Conservation (phyloP, 2,797 vertebrate genomes). For the Neopelma chrysocephalum region DNA sequence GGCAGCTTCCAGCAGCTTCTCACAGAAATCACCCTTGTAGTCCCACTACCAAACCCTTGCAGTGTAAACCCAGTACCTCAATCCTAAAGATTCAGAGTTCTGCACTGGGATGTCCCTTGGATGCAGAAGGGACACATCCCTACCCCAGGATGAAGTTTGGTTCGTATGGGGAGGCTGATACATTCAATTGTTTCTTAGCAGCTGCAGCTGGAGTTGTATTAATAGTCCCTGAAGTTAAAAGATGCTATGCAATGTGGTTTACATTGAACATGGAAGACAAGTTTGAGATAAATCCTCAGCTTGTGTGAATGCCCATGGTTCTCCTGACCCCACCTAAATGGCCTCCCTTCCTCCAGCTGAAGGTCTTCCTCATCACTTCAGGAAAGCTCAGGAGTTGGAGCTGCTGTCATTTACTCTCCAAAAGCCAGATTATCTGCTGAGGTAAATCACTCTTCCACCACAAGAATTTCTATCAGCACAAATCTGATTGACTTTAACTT, state of each 20-base stretch:
- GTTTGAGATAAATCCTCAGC: not conserved
- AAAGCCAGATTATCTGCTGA: not conserved
- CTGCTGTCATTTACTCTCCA: not conserved
- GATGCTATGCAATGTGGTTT: not conserved
- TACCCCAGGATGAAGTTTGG: not conserved
- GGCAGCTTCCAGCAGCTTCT: not conserved
- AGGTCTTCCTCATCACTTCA: not conserved
- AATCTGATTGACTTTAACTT: not conserved
- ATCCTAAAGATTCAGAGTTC: not conserved
- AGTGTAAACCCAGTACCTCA: not conserved
- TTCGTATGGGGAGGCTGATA: not conserved
- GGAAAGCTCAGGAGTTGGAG: not conserved
- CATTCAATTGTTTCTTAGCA: not conserved
- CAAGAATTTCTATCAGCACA: not conserved
- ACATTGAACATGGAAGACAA: not conserved
- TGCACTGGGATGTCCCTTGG: fast-evolving
- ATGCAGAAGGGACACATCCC: not conserved
- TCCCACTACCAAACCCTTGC: not conserved
- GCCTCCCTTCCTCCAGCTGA: not conserved
- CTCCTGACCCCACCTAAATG: not conserved
- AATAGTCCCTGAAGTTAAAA: not conserved
- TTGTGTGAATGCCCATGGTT: not conserved
- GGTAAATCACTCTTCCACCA: not conserved
- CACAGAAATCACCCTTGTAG: not conserved
- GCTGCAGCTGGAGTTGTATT: not conserved